Evolutionary conservation across 23 tunicate species (phyloP), one percentile per base, ranked within the genome.

Genomic region (Trididemnum clinides): DNA sequence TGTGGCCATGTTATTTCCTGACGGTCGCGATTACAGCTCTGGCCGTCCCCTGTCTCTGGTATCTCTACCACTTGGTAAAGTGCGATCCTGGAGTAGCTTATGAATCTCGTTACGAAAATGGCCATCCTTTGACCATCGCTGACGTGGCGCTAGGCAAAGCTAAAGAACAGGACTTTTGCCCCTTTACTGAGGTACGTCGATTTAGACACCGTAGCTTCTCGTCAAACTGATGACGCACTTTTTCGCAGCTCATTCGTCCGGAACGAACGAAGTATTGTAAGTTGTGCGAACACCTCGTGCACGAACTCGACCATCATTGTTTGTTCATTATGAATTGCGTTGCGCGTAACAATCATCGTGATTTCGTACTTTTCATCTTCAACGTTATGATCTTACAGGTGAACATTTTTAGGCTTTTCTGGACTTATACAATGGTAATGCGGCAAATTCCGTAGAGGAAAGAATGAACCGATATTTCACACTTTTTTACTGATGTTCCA

Each of bases 271-370:
- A 94, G 58, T 94, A 74, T 51, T 94, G 98, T 34, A 59, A 81
- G 21, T 31, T 94, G 20, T 94, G 98, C 63, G 94, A 94, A 54
- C 51, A 33, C 28, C 49, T 87, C 0, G 86, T 94, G 1, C 22
- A 64, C 7, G 72, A 80, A 23, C 78, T 94, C 22, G 98, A 94
- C 66, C 98, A 94, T 71, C 98, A 94, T 66, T 94, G 98, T 39
- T 33, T 94, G 37, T 94, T 89, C 74, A 64, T 94, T 1, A 85
- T 57, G 72, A 94, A 81, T 36, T 94, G 98, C 51, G 71, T 94
- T 6, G 98, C 98, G 36, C 33, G 27, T 12, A 62, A 57, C 29
- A 94, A 94, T 58, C 98, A 94, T 64, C 49, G 84, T 1, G 37
- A 38, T 15, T 92, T 92, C 71, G 75, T 92, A 28, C 15, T 92